Evolutionary conservation across 2,888 invertebrate species (phyloP).

Genomic region (Eugnorisma glareosa): DNA sequence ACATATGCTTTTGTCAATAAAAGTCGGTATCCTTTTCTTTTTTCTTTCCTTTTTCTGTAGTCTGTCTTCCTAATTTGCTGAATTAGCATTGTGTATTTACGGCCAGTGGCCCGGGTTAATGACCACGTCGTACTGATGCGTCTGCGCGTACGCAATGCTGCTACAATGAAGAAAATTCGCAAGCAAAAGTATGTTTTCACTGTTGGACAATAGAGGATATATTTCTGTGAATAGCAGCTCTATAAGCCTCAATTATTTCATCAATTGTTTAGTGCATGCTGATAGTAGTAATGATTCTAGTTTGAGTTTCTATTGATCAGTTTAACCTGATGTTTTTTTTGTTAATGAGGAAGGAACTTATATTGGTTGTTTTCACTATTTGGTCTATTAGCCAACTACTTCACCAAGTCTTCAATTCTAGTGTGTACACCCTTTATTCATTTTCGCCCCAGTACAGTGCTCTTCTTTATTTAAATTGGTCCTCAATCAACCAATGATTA

Average conservation of each 20-base stretch:
- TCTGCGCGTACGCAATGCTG: conserved; percentile 57
- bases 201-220: conserved; percentile 16
- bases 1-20: conserved; percentile 41
- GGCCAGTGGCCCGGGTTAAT: conserved; percentile 69
- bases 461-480: not conserved
- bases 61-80: conserved; percentile 68
- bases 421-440: not conserved
- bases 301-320: conserved; percentile 46
- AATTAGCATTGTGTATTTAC: conserved; percentile 68
- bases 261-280: conserved; percentile 52
- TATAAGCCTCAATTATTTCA: conserved; percentile 52
- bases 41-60: conserved; percentile 56
- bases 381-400: no score
- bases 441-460: not conserved
- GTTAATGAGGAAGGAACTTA: conserved; percentile 18
- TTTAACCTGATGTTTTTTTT: not conserved
- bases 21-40: conserved; percentile 17
- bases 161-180: conserved; percentile 23
- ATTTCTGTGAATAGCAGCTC: conserved; percentile 15
- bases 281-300: conserved; percentile 37
- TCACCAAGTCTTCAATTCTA: not conserved
- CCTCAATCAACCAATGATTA: not conserved
- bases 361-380: not conserved
- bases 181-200: conserved; percentile 38
- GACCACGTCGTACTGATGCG: conserved; percentile 66